Evolutionary conservation across 2,888 invertebrate genomes (phyloP), one percentile per base, ranked within the genome.

Genomic region (Drosophila maculinotata): DNA sequence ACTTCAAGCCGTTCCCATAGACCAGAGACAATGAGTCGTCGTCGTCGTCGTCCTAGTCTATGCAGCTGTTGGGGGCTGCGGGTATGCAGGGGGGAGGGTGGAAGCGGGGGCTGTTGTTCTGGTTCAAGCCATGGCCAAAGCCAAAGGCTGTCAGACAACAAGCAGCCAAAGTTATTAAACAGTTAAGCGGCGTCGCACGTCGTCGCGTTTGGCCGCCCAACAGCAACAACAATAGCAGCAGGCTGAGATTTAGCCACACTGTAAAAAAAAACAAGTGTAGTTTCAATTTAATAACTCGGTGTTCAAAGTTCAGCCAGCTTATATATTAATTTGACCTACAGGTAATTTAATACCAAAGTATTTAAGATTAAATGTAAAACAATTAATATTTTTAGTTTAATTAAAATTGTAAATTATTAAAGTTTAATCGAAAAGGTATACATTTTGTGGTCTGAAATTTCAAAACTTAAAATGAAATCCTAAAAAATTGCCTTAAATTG

Each of bases 1-100:
- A 91, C 91, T 90, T 82, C 77, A 88, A 90, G 88, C 87, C 89
- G 87, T 82, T 82, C 81, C 87, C 81, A 84, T 85, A 79, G 83
- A 85, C 82, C 49, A 76, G 80, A 86, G 86, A 80, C 81, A 84
- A 87, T 84, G 81, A 80, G 71, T 65, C 81, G 74, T 76, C 67
- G 49, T 66, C 67, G 39, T 44, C 30, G 33, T 17, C 48, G 48
- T 35, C 56, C 39, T n/a, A 49, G 51, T 52, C 62, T 76, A 74
- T 65, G 74, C 53, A 47, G 42, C 62, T 28, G 28, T 15, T 26
- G 10, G 5, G 1, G 17, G n/a, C n/a, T n/a, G n/a, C n/a, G n/a
- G n/a, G n/a, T n/a, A n/a, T n/a, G n/a, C n/a, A n/a, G 6, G 15
- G 9, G 25, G 12, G 6, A 3, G 31, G 8, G 26, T 1, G 14